Percentiles rank a stretch among this genome's conserved stretches.
These are phyloP conservation scores for Polydrusus tereticollis DNA, from an alignment of 2,888 invertebrate genomes.

Conservation along the genomic window DNA sequence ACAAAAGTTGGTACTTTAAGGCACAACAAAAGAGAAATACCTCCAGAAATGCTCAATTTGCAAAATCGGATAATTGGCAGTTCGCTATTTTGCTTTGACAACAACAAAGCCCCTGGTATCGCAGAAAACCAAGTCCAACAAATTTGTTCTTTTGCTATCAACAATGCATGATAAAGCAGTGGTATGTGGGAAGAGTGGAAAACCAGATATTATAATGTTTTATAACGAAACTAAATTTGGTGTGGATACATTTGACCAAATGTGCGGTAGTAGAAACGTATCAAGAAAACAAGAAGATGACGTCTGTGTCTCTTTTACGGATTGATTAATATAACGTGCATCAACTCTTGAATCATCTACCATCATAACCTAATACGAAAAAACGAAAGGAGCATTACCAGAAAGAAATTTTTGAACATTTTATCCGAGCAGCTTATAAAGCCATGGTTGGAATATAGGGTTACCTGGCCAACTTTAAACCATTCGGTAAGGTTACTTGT, in stretches of 20 bases:
- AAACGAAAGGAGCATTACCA: too few relatives aligned
- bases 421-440: too few relatives aligned
- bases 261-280: background rate
- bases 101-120: slow-evolving; percentile 49
- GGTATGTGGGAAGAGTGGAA: background rate
- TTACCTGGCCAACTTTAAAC: too few relatives aligned
- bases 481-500: too few relatives aligned
- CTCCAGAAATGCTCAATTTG: slow-evolving; percentile 52
- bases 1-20: slow-evolving; percentile 59
- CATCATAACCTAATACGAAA: too few relatives aligned
- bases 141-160: slow-evolving; percentile 53
- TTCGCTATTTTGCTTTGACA: slow-evolving; percentile 35
- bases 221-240: background rate
- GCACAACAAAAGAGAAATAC: slow-evolving; percentile 60
- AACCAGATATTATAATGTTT: background rate
- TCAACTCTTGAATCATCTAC: too few relatives aligned
- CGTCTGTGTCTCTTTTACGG: too few relatives aligned
- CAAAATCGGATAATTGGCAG: slow-evolving; percentile 6
- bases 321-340: too few relatives aligned
- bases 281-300: too few relatives aligned
- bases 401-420: too few relatives aligned
- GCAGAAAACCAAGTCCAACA: slow-evolving; percentile 53
- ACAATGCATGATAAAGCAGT: slow-evolving; percentile 35
- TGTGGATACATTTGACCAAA: slow-evolving; percentile 2
- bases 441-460: too few relatives aligned